Evolutionary conservation across 1,140 invertebrate species (phyloP).

Genomic region (Myzus persicae): DNA sequence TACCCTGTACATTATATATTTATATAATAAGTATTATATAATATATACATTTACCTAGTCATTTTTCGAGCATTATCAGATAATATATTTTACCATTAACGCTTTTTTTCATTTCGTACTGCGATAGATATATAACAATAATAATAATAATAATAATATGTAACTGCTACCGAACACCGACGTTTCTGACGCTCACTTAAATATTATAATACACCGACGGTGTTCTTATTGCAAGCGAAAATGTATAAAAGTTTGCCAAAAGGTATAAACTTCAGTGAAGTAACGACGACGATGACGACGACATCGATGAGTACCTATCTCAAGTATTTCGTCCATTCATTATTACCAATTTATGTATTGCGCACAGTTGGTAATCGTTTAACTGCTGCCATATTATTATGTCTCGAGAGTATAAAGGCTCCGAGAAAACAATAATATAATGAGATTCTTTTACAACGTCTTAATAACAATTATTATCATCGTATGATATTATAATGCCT

Average conservation of each 20-base stretch:
- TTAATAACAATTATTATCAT: neutral
- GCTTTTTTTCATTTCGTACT: neutral
- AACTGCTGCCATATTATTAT: too few species aligned
- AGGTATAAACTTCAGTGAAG: neutral
- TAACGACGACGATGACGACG: neutral
- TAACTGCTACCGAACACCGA: neutral
- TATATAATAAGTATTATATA: too few species aligned
- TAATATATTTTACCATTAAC: too few species aligned
- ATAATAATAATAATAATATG: neutral
- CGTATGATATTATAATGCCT: neutral
- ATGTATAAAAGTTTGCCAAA: neutral
- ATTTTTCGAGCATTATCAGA: too few species aligned
- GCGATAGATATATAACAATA: neutral
- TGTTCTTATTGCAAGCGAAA: neutral
- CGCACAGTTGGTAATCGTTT: neutral
- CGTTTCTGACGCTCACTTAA: neutral
- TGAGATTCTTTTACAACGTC: neutral
- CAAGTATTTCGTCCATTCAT: neutral
- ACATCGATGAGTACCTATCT: neutral
- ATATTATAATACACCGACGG: neutral
- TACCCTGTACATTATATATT: too few species aligned
- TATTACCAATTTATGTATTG: neutral
- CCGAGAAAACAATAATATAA: neutral
- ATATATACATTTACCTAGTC: neutral
- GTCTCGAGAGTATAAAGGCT: neutral